phyloP scores from a whole-genome alignment of 2,797 vertebrate genomes.

The Melanotaenia pygmaea region DNA sequence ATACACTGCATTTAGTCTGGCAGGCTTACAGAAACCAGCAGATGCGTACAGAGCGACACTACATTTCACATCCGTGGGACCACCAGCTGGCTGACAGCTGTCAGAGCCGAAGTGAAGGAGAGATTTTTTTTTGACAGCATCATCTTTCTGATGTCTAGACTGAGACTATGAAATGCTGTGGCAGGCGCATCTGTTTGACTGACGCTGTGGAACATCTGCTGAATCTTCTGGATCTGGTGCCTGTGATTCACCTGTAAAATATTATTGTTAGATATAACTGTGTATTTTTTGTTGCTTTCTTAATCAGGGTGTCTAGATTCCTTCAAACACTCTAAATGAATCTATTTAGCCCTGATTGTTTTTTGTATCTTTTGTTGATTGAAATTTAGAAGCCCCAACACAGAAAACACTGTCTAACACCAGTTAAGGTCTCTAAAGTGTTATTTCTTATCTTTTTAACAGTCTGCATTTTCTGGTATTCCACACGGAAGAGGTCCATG shows the following conservation, averaged over 20 bases:
- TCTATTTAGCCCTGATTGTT: not conserved
- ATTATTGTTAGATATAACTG: slow-evolving; percentile 12
- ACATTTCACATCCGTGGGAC: slow-evolving; percentile 52
- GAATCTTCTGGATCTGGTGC: slow-evolving; percentile 28
- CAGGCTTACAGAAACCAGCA: not conserved
- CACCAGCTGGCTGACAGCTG: slow-evolving; percentile 77
- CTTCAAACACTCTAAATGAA: not conserved
- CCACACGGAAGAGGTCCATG: slow-evolving; percentile 97
- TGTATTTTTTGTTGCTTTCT: slow-evolving; percentile 17
- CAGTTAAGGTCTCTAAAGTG: slow-evolving; percentile 1
- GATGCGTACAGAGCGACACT: slow-evolving; percentile 17
- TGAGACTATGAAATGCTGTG: slow-evolving; percentile 62
- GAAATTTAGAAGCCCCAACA: not conserved
- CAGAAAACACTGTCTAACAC: not conserved
- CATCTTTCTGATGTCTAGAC: slow-evolving; percentile 73
- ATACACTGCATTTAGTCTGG: slow-evolving; percentile 2
- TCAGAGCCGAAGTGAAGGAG: slow-evolving; percentile 61
- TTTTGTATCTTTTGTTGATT: not conserved
- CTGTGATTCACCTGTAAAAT: slow-evolving; percentile 39
- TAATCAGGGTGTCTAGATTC: slow-evolving; percentile 34
- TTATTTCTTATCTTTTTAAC: slow-evolving; percentile 26
- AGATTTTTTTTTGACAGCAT: slow-evolving; percentile 74
- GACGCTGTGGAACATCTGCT: slow-evolving; percentile 58
- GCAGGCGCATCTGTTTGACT: slow-evolving; percentile 64
- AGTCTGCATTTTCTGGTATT: slow-evolving; percentile 97